A percentile compares a stretch with the other conserved stretches of the same genome.
phyloP scores from a whole-genome alignment of 2,888 invertebrate genomes.

The Fissipunctia ypsillon region DNA sequence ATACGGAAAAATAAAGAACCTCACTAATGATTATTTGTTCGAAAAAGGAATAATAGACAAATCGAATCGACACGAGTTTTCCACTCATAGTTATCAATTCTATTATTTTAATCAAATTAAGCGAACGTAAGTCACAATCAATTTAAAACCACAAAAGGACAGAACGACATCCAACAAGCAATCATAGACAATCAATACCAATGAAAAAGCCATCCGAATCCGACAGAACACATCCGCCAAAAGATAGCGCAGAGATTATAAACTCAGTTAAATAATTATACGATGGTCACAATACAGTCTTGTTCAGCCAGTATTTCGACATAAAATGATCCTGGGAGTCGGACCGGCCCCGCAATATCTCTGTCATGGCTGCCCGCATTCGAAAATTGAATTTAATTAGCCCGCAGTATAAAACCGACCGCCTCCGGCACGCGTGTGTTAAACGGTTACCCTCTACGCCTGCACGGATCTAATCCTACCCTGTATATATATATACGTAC shows the following conservation, averaged over 20 bases:
- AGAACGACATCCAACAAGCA: conserved; percentile 14
- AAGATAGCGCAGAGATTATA: conserved; percentile 40
- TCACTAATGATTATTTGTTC: background rate
- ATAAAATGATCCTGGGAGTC: conserved; percentile 58
- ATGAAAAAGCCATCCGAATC: conserved; percentile 28
- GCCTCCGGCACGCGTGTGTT: conserved; percentile 66
- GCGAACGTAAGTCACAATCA: background rate
- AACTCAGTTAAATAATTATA: conserved; percentile 51
- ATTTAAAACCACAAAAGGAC: conserved; percentile 19
- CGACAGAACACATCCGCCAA: conserved; percentile 29
- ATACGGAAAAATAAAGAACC: background rate
- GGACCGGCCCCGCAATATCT: conserved; percentile 73
- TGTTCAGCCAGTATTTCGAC: conserved; percentile 56
- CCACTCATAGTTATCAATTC: background rate
- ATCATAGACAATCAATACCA: conserved; percentile 27
- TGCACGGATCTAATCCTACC: conserved; percentile 60
- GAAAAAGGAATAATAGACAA: background rate
- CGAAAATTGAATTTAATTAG: conserved; percentile 86
- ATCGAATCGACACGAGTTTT: background rate
- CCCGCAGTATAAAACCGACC: conserved; percentile 73
- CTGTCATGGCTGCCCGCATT: conserved; percentile 80
- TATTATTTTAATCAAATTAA: background rate
- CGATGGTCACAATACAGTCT: conserved; percentile 51
- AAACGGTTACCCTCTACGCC: conserved; percentile 66
- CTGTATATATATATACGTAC: conserved; percentile 40